Percentiles rank a stretch among this genome's conserved stretches.
phyloP scores from a whole-genome alignment of 2,797 vertebrate genomes.

The Molossus molossus region DNA sequence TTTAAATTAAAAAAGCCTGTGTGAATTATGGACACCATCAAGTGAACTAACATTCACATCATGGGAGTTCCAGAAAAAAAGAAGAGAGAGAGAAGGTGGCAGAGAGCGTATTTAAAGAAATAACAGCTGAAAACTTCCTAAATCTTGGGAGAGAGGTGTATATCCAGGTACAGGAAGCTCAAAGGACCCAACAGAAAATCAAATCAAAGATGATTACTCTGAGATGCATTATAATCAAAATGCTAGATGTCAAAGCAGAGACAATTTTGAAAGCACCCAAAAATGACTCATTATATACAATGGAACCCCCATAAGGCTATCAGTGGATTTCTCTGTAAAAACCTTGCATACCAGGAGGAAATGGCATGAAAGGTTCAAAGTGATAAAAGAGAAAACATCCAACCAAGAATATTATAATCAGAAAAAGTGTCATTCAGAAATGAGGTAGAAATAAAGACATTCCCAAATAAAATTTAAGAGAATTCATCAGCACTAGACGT shows the following conservation, averaged over 20 bases:
- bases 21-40: not conserved
- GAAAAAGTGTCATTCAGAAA: constrained; percentile 1
- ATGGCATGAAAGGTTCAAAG: not conserved
- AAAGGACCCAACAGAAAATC: not conserved
- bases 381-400: not conserved
- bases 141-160: not conserved
- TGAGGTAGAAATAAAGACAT: not conserved
- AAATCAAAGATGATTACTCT: not conserved
- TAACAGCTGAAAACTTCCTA: not conserved
- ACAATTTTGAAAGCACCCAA: constrained; percentile 3
- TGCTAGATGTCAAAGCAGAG: not conserved
- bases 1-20: not conserved
- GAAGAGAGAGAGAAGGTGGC: not conserved
- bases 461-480: not conserved
- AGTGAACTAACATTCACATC: not conserved
- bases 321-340: not conserved
- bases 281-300: not conserved
- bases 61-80: not conserved
- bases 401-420: not conserved
- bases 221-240: not conserved
- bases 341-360: not conserved
- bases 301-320: not conserved
- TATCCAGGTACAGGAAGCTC: not conserved
- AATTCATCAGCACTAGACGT: not conserved
- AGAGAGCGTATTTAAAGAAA: not conserved